Evolutionary conservation across 2,113 vertebrate species (phyloP), one percentile per base, ranked within the genome.

Genomic region (Sylvilagus bachmani): DNA sequence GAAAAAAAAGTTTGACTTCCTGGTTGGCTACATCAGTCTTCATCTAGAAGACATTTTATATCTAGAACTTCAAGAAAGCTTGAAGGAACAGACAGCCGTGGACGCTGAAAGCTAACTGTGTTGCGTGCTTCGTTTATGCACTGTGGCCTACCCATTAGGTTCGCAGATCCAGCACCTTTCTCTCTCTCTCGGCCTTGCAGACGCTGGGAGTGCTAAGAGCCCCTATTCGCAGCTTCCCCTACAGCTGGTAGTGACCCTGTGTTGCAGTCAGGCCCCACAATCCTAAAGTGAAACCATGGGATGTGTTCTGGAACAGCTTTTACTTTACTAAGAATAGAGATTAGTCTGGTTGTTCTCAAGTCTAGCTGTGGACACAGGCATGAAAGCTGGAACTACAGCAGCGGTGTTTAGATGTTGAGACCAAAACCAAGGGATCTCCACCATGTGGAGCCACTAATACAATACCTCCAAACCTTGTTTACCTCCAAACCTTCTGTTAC

Each of bases 21-120:
- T 92, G 69, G 69, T 79, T 81, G 74, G 74, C 31, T 86, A 51
- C 33, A 33, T 92, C 69, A 61, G 55, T 6, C 49, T 82, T 78
- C 89, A 87, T 81, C 81, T 53, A 82, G 94, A 95, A 96, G 93
- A 69, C 8, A 24, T 81, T 81, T 44, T 78, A 78, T 90, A 81
- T 81, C 90, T 44, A 82, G 93, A 90, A 82, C 73, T 78, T 88
- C 25, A 86, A 75, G 66, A 90, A 82, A 82, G 85, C 31, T 22
- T 2, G 5, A 38, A 94, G 44, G 89, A 85, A 27, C 10, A 17
- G 70, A 4, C 69, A 83, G 49, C 8, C 10, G 10, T 21, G 27
- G 13, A 14, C 21, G 49, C 10, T 6, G 67, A 55, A 61, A n/a
- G 33, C n/a, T 71, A 10, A 21, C 3, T 49, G 22, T 27, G 6